These are phyloP conservation scores for Drepanosiphum platanoidis DNA, from an alignment of 2,888 invertebrate genomes.

Conservation along the genomic window DNA sequence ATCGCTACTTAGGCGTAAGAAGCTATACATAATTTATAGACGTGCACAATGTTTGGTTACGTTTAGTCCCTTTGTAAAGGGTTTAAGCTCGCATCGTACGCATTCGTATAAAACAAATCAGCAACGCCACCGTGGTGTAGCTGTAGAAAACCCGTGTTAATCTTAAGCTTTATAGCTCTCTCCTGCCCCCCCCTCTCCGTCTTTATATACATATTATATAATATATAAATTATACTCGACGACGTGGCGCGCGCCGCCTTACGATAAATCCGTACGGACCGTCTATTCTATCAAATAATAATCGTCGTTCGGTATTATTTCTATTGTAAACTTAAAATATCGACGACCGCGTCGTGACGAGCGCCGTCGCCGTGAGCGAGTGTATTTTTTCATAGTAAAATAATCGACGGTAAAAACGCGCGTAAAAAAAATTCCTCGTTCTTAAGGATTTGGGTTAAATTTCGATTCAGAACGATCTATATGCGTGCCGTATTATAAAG, in stretches of 20 bases:
- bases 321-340: no score
- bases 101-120: slow-evolving; percentile 31
- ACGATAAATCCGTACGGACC: no score
- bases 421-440: no score
- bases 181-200: background rate
- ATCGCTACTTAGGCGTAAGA: background rate
- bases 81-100: background rate
- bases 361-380: no score
- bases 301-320: no score
- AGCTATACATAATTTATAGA: background rate
- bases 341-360: no score
- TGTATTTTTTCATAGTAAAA: no score
- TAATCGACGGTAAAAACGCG: no score
- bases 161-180: slow-evolving; percentile 10
- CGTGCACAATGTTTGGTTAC: slow-evolving; percentile 6
- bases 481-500: no score
- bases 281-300: no score
- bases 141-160: slow-evolving; percentile 22
- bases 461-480: no score
- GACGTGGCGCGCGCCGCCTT: background rate
- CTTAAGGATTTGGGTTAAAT: no score
- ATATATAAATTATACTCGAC: background rate
- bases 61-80: background rate
- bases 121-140: background rate
- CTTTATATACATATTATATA: background rate